Conservation (phyloP, 2,888 invertebrate genomes). For the Nemapogon koenigi region DNA sequence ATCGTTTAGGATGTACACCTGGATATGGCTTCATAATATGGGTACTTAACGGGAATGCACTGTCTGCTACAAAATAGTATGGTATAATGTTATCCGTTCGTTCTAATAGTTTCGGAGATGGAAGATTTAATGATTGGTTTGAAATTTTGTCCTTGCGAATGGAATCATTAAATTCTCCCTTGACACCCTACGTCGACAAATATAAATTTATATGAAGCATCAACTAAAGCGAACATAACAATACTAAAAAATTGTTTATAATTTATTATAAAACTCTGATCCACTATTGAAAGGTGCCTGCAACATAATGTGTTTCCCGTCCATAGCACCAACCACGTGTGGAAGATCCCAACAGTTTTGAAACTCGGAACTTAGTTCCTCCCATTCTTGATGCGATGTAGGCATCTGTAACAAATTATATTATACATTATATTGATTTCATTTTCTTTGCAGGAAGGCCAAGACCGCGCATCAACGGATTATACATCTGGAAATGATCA, state of each 20-base stretch:
- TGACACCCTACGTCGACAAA: constrained; percentile 18
- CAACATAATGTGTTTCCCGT: constrained; percentile 12
- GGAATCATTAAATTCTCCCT: constrained; percentile 19
- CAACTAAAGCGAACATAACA: constrained; percentile 12
- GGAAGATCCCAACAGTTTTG: constrained; percentile 9
- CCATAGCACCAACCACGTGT: constrained; percentile 10
- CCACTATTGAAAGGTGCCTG: constrained; percentile 10
- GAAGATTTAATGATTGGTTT: constrained; percentile 13
- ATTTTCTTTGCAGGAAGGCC: constrained; percentile 12
- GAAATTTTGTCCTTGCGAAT: constrained; percentile 15
- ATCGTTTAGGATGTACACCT: constrained; percentile 13
- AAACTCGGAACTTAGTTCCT: constrained; percentile 1
- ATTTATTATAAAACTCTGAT: constrained; percentile 9
- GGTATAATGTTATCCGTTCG: constrained; percentile 14
- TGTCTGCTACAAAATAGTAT: constrained; percentile 15
- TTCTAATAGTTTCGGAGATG: constrained; percentile 12
- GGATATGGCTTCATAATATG: constrained; percentile 18
- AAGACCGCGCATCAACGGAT: constrained; percentile 13
- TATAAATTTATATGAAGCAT: constrained; percentile 18
- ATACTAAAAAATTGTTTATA: constrained; percentile 10
- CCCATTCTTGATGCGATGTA: constrained; percentile 10
- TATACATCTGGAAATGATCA: constrained; percentile 14
- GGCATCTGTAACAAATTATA: constrained; percentile 12
- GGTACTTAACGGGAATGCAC: constrained; percentile 16
- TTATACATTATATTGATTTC: constrained; percentile 13